These are phyloP conservation scores for Dinothrombium tinctorium DNA, from an alignment of 1,140 invertebrate species.

Conservation along the genomic window DNA sequence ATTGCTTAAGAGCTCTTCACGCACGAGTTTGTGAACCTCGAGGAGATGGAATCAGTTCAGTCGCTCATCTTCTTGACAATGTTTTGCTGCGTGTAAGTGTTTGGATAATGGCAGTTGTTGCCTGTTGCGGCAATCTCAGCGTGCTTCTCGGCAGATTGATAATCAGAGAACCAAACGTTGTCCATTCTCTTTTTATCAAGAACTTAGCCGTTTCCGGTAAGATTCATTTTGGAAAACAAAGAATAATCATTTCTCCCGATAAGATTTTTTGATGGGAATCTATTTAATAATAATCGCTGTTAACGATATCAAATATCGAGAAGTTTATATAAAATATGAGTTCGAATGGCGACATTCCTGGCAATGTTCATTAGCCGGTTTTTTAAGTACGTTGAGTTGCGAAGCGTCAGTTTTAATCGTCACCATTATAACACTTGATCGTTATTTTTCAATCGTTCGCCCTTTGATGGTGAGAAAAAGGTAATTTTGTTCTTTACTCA, in stretches of 20 bases:
- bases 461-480: no score
- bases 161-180: slow-evolving; percentile 27
- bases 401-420: slow-evolving; percentile 48
- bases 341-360: slow-evolving; percentile 40
- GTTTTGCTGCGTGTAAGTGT: slow-evolving; percentile 35
- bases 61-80: slow-evolving; percentile 36
- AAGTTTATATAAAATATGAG: slow-evolving; percentile 36
- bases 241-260: no score
- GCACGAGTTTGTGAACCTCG: slow-evolving; percentile 35
- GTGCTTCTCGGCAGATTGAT: slow-evolving; percentile 40
- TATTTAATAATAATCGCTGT: slow-evolving; percentile 43
- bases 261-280: slow-evolving; percentile 51
- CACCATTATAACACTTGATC: slow-evolving; percentile 46
- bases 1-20: slow-evolving; percentile 36
- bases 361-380: slow-evolving; percentile 34
- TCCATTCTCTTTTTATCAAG: slow-evolving; percentile 33
- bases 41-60: slow-evolving; percentile 30
- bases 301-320: slow-evolving; percentile 37
- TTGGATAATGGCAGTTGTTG: slow-evolving; percentile 43
- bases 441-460: slow-evolving; percentile 24
- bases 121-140: slow-evolving; percentile 36
- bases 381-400: slow-evolving; percentile 38
- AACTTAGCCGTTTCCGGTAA: slow-evolving; percentile 52
- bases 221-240: no score
- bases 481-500: no score